Conservation (phyloP, 1,140 invertebrate genomes). For the Planococcus citri region DNA sequence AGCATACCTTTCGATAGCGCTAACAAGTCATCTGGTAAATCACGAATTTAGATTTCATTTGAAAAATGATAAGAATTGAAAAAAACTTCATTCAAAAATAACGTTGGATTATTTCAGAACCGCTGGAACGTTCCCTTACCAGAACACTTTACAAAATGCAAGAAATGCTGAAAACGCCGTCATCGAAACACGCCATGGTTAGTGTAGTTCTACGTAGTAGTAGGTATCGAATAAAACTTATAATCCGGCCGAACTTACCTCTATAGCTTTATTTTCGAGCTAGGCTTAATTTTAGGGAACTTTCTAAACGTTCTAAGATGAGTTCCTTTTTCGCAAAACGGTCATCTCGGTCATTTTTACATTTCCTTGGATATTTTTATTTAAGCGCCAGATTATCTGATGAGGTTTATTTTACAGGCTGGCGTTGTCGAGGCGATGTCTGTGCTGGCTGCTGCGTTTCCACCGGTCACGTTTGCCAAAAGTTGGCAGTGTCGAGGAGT, state of each 20-base stretch:
- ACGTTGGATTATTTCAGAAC: not conserved
- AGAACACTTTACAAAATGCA: not conserved
- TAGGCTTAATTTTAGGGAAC: not conserved
- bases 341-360: not conserved
- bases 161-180: not conserved
- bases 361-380: not conserved
- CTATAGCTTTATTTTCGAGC: not conserved
- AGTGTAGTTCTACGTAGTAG: not conserved
- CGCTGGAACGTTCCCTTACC: not conserved
- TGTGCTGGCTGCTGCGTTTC: not conserved
- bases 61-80: not conserved
- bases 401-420: not conserved
- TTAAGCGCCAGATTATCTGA: no score
- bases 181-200: not conserved
- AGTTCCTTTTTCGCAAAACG: slow-evolving; percentile 1
- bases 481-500: not conserved
- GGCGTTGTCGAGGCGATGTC: not conserved
- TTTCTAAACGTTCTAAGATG: not conserved
- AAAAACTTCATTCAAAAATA: not conserved
- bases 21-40: no score
- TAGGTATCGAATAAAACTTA: not conserved
- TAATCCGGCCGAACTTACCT: not conserved
- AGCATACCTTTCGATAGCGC: not conserved
- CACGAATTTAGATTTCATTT: not conserved
- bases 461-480: not conserved